These are phyloP conservation scores for Liasis olivaceus DNA, from an alignment of 2,797 vertebrate species.

Conservation along the genomic window DNA sequence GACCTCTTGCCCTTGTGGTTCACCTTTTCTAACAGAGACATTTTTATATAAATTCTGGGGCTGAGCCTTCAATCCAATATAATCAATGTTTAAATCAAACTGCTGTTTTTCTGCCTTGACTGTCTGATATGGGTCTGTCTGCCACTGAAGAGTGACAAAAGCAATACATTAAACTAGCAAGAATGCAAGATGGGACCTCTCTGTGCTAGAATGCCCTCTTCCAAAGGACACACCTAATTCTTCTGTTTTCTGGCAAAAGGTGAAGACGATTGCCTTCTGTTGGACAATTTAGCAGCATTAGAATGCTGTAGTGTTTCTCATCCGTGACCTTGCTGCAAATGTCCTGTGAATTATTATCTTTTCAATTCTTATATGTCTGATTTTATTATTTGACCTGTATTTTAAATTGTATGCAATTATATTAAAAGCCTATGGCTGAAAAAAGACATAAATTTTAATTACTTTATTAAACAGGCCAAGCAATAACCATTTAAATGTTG, in stretches of 20 bases:
- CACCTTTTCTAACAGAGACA: not conserved
- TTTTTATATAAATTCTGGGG: not conserved
- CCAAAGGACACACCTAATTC: not conserved
- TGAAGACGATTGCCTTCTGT: not conserved
- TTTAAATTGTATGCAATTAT: not conserved
- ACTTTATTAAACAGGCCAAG: not conserved
- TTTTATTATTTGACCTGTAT: not conserved
- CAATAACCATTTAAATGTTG: not conserved
- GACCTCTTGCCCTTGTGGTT: too few species aligned
- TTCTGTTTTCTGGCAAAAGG: not conserved
- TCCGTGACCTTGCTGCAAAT: not conserved
- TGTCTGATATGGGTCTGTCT: not conserved
- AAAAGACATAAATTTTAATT: not conserved
- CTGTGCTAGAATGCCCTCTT: not conserved
- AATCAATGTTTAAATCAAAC: not conserved
- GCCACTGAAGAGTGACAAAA: not conserved
- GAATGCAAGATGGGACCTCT: not conserved
- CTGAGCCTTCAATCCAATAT: not conserved
- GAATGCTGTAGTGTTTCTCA: not conserved
- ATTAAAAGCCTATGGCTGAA: not conserved
- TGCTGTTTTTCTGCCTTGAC: not conserved
- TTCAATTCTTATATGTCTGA: not conserved
- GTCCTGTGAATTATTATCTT: not conserved
- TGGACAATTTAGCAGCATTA: not conserved
- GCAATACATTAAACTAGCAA: not conserved